phyloP scores from a whole-genome alignment of 2,797 vertebrate species.

The Centropyge bicolor region DNA sequence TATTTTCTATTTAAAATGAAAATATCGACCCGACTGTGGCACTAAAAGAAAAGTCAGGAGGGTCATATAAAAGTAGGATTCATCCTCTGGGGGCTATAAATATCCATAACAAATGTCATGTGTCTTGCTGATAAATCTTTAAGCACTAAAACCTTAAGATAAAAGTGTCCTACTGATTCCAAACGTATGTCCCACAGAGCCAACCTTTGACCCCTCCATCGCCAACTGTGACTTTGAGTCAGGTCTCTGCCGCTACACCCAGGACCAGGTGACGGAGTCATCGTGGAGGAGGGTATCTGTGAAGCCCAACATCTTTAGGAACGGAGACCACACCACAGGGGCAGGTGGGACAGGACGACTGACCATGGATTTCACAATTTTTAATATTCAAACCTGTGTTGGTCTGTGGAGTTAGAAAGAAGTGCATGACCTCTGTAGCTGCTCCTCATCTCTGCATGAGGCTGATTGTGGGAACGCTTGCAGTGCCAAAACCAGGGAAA shows the following conservation, averaged over 20 bases:
- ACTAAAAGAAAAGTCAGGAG: background rate
- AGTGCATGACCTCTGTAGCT: background rate
- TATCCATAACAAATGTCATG: background rate
- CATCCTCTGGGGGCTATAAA: background rate
- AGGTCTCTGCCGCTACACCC: constrained; percentile 90
- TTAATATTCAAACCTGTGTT: background rate
- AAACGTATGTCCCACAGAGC: constrained; percentile 77
- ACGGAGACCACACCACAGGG: constrained; percentile 94
- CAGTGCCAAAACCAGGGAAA: background rate
- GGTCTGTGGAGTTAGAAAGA: background rate
- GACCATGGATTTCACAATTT: background rate
- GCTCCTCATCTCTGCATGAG: too few relatives aligned
- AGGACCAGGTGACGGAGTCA: constrained; percentile 80
- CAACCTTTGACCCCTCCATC: constrained; percentile 86
- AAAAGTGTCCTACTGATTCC: background rate
- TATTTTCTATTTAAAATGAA: too few relatives aligned
- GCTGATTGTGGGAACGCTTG: background rate
- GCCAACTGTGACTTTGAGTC: constrained; percentile 93
- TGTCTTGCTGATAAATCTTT: background rate
- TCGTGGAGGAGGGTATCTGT: constrained; percentile 92
- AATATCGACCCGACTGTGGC: background rate
- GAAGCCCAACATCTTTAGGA: constrained; percentile 90
- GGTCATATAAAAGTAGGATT: background rate
- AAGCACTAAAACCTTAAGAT: background rate
- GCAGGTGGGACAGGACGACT: constrained; percentile 81